These are phyloP conservation scores for Dromococcyx pavoninus DNA, from an alignment of 2,797 vertebrate genomes.

Conservation along the genomic window DNA sequence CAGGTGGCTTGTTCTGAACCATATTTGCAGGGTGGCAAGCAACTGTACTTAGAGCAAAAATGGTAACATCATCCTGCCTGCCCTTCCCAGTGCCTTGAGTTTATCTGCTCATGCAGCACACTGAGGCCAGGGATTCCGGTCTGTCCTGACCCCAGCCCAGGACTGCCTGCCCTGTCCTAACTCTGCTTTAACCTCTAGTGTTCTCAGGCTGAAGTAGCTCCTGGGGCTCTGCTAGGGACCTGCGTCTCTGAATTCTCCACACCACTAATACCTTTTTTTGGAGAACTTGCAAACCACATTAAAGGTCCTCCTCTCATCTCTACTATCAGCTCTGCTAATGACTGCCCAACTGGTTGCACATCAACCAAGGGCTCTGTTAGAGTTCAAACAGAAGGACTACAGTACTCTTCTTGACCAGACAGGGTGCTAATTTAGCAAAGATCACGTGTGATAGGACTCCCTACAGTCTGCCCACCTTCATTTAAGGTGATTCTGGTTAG, in stretches of 20 bases:
- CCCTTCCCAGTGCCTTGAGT: neutral
- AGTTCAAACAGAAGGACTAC: neutral
- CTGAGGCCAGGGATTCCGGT: neutral
- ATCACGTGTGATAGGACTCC: fast-evolving
- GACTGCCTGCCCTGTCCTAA: too few relatives aligned
- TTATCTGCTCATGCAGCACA: neutral
- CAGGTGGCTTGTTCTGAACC: neutral
- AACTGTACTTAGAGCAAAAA: neutral
- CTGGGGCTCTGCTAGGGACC: neutral
- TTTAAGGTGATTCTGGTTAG: neutral
- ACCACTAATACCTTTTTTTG: fast-evolving
- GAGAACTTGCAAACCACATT: neutral
- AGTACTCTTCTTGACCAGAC: too few relatives aligned
- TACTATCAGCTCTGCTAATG: neutral
- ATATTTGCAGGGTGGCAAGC: neutral
- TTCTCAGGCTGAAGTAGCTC: neutral
- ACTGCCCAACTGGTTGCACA: neutral
- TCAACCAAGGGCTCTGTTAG: neutral
- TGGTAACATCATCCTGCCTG: fast-evolving
- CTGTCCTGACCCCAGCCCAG: neutral
- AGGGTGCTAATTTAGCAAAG: neutral
- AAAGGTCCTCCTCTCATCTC: neutral
- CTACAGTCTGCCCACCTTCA: neutral
- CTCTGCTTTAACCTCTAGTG: neutral
- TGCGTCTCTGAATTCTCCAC: too few relatives aligned